Percentiles rank a stretch among this genome's conserved stretches.
These are phyloP conservation scores for Centroberyx gerrardi DNA, from an alignment of 2,797 vertebrate genomes.

Conservation along the genomic window DNA sequence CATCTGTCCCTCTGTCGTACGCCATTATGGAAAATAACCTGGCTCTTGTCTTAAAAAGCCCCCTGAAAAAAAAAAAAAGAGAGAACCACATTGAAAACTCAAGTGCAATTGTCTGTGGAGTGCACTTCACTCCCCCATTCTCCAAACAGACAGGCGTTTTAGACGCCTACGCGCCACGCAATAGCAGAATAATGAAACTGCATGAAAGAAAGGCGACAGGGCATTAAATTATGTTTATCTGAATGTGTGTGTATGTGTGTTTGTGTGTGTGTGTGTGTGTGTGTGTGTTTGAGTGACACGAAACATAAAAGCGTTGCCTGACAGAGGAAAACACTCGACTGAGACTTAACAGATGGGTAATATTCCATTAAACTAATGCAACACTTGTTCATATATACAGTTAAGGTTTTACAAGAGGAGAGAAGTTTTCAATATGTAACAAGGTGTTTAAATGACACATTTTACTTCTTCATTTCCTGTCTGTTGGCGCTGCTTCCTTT, in stretches of 20 bases:
- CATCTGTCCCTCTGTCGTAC: slow-evolving; percentile 51
- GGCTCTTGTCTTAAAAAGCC: slow-evolving; percentile 70
- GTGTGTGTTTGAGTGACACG: slow-evolving; percentile 56
- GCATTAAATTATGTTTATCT: slow-evolving; percentile 81
- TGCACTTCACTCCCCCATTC: slow-evolving; percentile 78
- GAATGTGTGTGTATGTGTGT: slow-evolving; percentile 45
- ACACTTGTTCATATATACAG: slow-evolving; percentile 25
- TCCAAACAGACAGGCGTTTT: slow-evolving; percentile 71
- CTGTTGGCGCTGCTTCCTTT: slow-evolving; percentile 31
- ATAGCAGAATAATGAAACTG: slow-evolving; percentile 74
- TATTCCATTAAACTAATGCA: slow-evolving; percentile 69
- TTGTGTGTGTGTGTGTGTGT: slow-evolving; percentile 30
- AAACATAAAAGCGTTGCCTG: slow-evolving; percentile 63
- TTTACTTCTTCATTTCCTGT: slow-evolving; percentile 34
- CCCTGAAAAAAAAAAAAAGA: slow-evolving; percentile 26
- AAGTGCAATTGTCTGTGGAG: slow-evolving; percentile 79
- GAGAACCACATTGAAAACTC: slow-evolving; percentile 70
- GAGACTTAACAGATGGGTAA: slow-evolving; percentile 65
- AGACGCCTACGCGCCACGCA: slow-evolving; percentile 77
- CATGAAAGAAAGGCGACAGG: slow-evolving; percentile 73
- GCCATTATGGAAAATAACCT: slow-evolving; percentile 73
- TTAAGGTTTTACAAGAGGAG: slow-evolving; percentile 12
- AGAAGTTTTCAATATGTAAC: slow-evolving; percentile 11
- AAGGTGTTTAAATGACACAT: slow-evolving; percentile 15
- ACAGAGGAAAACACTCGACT: slow-evolving; percentile 73